Base-by-base conservation (phyloP, 2,888 invertebrate genomes). In the Agrilus mali region DNA sequence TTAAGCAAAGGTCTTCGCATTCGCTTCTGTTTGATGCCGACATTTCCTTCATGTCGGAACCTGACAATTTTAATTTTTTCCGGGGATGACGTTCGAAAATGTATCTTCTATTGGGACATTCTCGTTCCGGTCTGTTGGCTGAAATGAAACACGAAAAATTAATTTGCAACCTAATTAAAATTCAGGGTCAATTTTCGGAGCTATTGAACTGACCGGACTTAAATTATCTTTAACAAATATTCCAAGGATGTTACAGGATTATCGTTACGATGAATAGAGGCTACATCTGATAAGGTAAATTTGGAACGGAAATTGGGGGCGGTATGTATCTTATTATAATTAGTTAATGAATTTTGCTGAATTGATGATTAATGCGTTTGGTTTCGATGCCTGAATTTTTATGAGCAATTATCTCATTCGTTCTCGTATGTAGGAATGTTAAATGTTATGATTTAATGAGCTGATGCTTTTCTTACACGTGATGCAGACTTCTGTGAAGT, bases 401-500 rank as follows among this genome's bases (percentile, higher is more conserved):
- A 2, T 8, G 27, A 10, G 10, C 10, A 27, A 27, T 27, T 27
- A 27, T 10, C 27, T 27, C 27, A 10, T 3, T 27, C 27, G 10
- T 10, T 27, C 27, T 27, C 10, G 2, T 10, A 27, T 27, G 27
- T 27, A 27, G 27, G 10, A 27, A 27, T 27, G 10, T 27, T 27
- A 10, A 27, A 27, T 4, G 8, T 10, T 8, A 10, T 27, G 27
- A 27, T 10, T 27, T 7, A 10, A 27, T 10, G 10, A 27, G 10
- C 32, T n/a, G n/a, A 40, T 46, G 33, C 13, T 27, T 27, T 10
- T 39, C 86, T 82, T 69, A 90, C 90, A 89, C 35, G 86, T 80
- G 42, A 90, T 73, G 64, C 90, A 90, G 46, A 90, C 82, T 74
- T 90, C 90, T 42, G 86, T 86, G 62, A 89, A 90, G 61, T 90